Conservation (phyloP, 1,140 invertebrate genomes). For the Marisa cornuarietis region DNA sequence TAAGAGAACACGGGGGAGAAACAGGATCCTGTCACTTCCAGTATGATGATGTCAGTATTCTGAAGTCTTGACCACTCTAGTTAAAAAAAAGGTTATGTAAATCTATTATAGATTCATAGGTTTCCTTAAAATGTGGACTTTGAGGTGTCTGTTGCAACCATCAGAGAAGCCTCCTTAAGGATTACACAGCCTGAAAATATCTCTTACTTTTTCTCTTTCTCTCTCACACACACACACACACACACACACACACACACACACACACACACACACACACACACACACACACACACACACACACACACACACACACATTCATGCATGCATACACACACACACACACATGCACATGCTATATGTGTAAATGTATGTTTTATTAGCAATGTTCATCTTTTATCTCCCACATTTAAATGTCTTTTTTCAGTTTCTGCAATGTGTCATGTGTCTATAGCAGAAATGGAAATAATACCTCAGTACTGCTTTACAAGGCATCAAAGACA, state of each 20-base stretch:
- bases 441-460: constrained; percentile 36
- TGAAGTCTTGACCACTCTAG: not conserved
- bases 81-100: constrained; percentile 1
- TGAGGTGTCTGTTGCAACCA: not conserved
- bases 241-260: not conserved
- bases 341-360: not conserved
- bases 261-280: not conserved
- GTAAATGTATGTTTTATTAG: too few relatives aligned
- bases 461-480: too few relatives aligned
- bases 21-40: constrained; percentile 44
- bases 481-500: too few relatives aligned
- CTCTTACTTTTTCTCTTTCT: not conserved
- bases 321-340: not conserved
- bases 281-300: not conserved
- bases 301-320: too few relatives aligned
- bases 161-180: not conserved
- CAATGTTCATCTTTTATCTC: not conserved
- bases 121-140: not conserved
- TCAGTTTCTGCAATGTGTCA: constrained; percentile 45
- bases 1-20: constrained; percentile 41
- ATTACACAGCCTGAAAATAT: too few relatives aligned
- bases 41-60: constrained; percentile 61
- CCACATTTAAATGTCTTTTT: constrained; percentile 9
- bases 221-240: not conserved
- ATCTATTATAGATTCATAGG: not conserved